phyloP scores from a whole-genome alignment of 2,888 invertebrate genomes.

The Acanthosepion esculentum region DNA sequence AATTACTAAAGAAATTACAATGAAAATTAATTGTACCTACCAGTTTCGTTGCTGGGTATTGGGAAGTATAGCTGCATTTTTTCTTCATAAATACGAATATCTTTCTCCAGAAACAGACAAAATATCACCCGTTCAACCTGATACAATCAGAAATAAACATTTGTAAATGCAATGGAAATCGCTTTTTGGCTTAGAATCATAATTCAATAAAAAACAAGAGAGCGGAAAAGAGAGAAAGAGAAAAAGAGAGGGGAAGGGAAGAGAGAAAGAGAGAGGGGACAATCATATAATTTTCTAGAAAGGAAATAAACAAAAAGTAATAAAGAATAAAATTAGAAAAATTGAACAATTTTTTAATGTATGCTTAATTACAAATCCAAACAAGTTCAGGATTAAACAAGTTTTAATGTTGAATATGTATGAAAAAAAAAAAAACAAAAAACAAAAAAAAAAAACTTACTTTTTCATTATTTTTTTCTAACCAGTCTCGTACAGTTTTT shows the following conservation, averaged over 20 bases:
- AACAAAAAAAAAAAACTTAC: conserved; percentile 52
- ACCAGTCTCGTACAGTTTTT: conserved; percentile 80
- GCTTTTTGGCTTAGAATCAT: not conserved
- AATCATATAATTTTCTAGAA: too few species aligned
- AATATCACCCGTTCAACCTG: conserved; percentile 85
- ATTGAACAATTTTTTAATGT: too few species aligned
- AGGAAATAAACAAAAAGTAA: too few species aligned
- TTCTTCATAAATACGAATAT: conserved; percentile 83
- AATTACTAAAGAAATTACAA: not conserved
- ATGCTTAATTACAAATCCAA: too few species aligned
- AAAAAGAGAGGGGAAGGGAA: too few species aligned
- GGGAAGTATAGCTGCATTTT: conserved; percentile 85
- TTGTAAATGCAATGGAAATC: too few species aligned
- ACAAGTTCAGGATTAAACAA: too few species aligned
- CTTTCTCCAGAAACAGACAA: conserved; percentile 84
- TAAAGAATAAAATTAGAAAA: too few species aligned
- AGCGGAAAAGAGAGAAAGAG: too few species aligned
- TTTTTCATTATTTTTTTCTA: conserved; percentile 75
- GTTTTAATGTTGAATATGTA: too few species aligned
- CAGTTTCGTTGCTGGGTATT: conserved; percentile 15
- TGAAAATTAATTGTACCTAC: not conserved
- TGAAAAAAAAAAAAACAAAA: not conserved
- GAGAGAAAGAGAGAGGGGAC: too few species aligned
- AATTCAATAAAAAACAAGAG: not conserved
- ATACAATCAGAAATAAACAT: conserved; percentile 56